A percentile compares a stretch with the other conserved stretches of the same genome.
Evolutionary conservation across 2,113 vertebrate species (phyloP).

Genomic region (Stomatorhinus ivindoensis): DNA sequence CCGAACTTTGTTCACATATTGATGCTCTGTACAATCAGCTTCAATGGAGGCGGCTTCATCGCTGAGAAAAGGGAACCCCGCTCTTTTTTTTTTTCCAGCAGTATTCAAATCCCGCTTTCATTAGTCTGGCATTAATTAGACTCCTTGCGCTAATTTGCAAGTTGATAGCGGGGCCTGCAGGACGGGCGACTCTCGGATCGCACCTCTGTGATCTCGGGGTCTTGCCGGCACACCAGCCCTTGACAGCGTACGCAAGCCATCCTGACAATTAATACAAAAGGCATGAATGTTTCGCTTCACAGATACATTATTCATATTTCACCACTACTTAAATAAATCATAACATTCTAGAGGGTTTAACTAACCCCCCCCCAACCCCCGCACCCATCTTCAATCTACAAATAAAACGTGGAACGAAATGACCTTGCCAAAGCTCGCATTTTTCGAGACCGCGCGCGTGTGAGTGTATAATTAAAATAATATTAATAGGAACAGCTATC

Average conservation of each 20-base stretch:
- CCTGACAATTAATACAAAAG: slow-evolving; percentile 91
- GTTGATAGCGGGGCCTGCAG: slow-evolving; percentile 88
- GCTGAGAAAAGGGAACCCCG: slow-evolving; percentile 59
- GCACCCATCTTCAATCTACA: slow-evolving; percentile 30
- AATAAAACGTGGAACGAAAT: slow-evolving; percentile 31
- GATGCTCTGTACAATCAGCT: slow-evolving; percentile 79
- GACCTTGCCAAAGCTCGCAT: slow-evolving; percentile 47
- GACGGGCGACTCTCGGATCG: slow-evolving; percentile 84
- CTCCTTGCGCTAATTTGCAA: slow-evolving; percentile 98
- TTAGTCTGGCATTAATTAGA: slow-evolving; percentile 95
- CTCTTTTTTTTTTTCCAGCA: slow-evolving; percentile 58
- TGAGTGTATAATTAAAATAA: background rate
- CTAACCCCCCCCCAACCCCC: slow-evolving; percentile 38
- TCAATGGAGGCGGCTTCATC: slow-evolving; percentile 75
- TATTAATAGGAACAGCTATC: background rate
- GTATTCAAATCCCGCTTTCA: slow-evolving; percentile 84
- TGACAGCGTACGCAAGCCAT: slow-evolving; percentile 65
- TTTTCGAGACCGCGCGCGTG: slow-evolving; percentile 21
- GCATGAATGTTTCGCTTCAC: slow-evolving; percentile 75
- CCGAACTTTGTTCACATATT: slow-evolving; percentile 78
- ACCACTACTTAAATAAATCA: slow-evolving; percentile 77
- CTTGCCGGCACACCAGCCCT: slow-evolving; percentile 71
- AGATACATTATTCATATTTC: slow-evolving; percentile 82
- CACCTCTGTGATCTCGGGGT: slow-evolving; percentile 86
- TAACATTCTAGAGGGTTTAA: slow-evolving; percentile 72